Base-by-base conservation (phyloP, 2,888 invertebrate genomes). In the Eurytoma adleriae region DNA sequence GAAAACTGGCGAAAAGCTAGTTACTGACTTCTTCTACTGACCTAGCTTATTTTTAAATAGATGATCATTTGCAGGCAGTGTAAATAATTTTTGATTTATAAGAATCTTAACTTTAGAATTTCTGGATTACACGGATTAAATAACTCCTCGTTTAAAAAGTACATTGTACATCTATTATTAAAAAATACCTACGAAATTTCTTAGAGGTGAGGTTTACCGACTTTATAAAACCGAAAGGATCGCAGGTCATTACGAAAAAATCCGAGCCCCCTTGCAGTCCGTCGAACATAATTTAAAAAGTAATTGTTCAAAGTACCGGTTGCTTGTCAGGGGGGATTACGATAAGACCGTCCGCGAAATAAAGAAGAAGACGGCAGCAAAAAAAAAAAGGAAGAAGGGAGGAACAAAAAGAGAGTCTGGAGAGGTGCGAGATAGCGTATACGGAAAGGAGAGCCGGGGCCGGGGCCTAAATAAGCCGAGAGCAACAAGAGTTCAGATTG, bases 401-500 rank as follows among this genome's bases (percentile, higher is more conserved):
- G 59, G 59, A 50, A 20, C 20, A 56, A 70, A 70, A 40, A 13
- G 40, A 40, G 57, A 7, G 20, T 48, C 48, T 13, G 48, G 20
- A 24, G 50, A 67, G 20, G 59, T 30, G 56, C 56, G 54, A 48
- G 18, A 48, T 48, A 18, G 52, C 14, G 18, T 40, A 61, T 48
- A 24, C 40, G 48, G 71, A 71, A 54, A 56, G 61, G 50, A 77
- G 54, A 54, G 78, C 78, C 80, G 80, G 69, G 83, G 83, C 73
- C 76, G 79, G 83, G 82, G 78, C 54, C 57, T 79, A 69, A 77
- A 72, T 56, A 74, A 59, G 59, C 40, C 40, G 69, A 67, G 56
- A 76, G 82, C 80, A 83, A 81, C 76, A 77, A 81, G 79, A 76
- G 20, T 16, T 14, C 1, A 78, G 73, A 78, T 73, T 78, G 78